phyloP scores from a whole-genome alignment of 2,113 vertebrate species.

The Hyaena hyaena region DNA sequence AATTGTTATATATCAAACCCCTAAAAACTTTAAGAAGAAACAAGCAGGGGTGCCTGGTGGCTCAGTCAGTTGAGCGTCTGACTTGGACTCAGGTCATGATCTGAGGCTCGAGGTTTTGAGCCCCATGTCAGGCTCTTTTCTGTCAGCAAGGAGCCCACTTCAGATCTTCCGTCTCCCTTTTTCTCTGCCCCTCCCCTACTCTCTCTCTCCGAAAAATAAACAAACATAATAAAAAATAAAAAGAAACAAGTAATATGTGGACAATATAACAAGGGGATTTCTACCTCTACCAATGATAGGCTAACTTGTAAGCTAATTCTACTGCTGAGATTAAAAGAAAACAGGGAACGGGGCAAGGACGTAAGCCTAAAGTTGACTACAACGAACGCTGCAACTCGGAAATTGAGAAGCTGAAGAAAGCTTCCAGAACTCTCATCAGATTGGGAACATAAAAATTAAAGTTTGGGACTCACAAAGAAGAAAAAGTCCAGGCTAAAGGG shows the following conservation, averaged over 20 bases:
- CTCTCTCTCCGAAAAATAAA: too few relatives aligned
- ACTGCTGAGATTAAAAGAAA: neutral
- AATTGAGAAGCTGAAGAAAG: neutral
- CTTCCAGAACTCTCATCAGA: neutral
- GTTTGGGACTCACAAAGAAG: neutral
- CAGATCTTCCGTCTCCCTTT: too few relatives aligned
- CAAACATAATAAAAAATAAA: too few relatives aligned
- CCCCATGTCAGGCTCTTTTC: too few relatives aligned
- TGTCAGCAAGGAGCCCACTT: too few relatives aligned
- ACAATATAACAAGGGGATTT: neutral
- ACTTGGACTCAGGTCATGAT: too few relatives aligned
- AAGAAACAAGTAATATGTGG: neutral
- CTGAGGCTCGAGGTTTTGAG: too few relatives aligned
- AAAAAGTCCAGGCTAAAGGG: neutral
- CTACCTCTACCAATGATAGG: neutral
- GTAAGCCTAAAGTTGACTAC: neutral
- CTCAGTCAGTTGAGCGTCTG: too few relatives aligned
- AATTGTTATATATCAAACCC: neutral
- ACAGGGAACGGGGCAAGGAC: neutral
- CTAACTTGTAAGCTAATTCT: neutral
- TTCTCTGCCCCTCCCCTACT: too few relatives aligned
- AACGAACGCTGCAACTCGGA: neutral
- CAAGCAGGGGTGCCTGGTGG: neutral
- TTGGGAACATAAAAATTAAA: neutral
- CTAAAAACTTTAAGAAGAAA: conserved; percentile 15